Conservation (phyloP, 2,797 vertebrate genomes). For the Vultur gryphus region DNA sequence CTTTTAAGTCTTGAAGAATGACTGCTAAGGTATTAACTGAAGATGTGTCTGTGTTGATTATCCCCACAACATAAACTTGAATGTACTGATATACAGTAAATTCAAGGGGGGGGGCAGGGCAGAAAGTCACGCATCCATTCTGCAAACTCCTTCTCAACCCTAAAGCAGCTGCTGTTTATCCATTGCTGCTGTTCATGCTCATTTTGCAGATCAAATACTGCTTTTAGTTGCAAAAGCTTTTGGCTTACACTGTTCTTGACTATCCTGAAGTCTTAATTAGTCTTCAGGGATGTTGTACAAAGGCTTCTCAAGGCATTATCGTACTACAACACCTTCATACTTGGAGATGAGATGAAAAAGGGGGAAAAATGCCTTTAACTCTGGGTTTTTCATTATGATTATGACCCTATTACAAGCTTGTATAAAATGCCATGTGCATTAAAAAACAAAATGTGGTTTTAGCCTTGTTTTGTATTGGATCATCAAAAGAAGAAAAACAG, state of each 20-base stretch:
- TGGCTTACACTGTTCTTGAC: background rate
- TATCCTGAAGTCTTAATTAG: background rate
- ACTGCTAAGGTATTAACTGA: background rate
- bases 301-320: background rate
- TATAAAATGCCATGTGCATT: background rate
- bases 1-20: background rate
- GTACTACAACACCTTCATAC: background rate
- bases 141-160: background rate
- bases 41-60: background rate
- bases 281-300: background rate
- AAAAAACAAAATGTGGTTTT: background rate
- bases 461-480: background rate
- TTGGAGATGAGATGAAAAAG: background rate
- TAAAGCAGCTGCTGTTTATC: background rate
- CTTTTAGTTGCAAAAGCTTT: background rate
- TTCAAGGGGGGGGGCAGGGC: rapidly evolving
- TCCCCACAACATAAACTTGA: background rate
- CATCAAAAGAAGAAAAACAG: background rate
- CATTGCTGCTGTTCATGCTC: background rate
- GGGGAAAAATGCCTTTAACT: background rate
- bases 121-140: background rate
- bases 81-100: background rate
- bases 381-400: background rate
- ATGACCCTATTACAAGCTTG: background rate
- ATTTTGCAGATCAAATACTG: background rate